These are phyloP conservation scores for Actinia tenebrosa DNA, from an alignment of 64 coral and sea anemone genomes.

Conservation along the genomic window DNA sequence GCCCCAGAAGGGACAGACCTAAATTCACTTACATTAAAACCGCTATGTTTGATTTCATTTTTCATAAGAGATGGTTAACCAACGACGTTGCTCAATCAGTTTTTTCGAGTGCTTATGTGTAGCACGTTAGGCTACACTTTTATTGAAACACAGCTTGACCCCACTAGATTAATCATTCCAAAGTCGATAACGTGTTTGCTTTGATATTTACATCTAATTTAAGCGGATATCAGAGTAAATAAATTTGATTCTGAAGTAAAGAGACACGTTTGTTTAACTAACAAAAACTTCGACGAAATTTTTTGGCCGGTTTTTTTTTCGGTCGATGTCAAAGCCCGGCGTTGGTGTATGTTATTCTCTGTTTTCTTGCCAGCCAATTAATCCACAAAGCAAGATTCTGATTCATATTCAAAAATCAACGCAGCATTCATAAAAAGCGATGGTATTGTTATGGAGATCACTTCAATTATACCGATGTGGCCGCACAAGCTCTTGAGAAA, in stretches of 20 bases:
- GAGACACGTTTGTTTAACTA: constrained; percentile 48
- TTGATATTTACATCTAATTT: constrained; percentile 98
- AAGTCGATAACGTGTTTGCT: constrained; percentile 99
- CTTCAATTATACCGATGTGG: constrained; percentile 14
- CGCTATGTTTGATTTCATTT: background rate
- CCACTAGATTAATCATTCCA: constrained; percentile 95
- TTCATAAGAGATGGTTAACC: background rate
- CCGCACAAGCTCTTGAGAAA: background rate
- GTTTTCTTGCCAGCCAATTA: constrained; percentile 26
- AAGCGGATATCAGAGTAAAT: constrained; percentile 88
- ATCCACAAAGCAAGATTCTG: constrained; percentile 22
- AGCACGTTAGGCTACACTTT: constrained; percentile 58
- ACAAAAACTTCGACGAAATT: background rate
- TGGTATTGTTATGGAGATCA: constrained; percentile 67
- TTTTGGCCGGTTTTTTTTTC: background rate
- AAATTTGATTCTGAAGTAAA: constrained; percentile 44
- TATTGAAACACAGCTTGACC: constrained; percentile 84
- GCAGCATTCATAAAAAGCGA: constrained; percentile 49
- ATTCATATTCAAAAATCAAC: constrained; percentile 64
- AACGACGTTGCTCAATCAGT: constrained; percentile 24
- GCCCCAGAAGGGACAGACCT: background rate
- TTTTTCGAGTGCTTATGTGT: constrained; percentile 38
- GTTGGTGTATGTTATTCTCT: constrained; percentile 2
- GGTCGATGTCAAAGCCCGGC: background rate
- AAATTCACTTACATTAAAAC: background rate